Percentiles rank a stretch among this genome's conserved stretches.
These are phyloP conservation scores for Colistium nudipinnis DNA, from an alignment of 2,113 vertebrate genomes.

Conservation along the genomic window DNA sequence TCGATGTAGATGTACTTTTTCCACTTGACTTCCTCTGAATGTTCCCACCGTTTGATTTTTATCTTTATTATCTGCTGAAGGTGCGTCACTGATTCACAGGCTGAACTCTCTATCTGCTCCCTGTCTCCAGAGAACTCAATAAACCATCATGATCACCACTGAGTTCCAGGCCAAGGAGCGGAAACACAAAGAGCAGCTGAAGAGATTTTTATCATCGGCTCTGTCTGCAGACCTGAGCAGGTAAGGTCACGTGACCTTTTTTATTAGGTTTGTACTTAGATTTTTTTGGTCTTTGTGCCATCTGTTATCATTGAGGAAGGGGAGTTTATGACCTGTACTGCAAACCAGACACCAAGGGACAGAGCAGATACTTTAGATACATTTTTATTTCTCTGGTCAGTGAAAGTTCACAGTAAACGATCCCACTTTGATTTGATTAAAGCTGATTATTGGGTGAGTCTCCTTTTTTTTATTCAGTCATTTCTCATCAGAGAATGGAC, in stretches of 20 bases:
- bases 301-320: too few relatives aligned
- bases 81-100: background rate
- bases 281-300: too few relatives aligned
- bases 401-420: background rate
- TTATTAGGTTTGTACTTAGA: too few relatives aligned
- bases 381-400: background rate
- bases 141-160: conserved; percentile 66
- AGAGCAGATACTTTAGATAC: too few relatives aligned
- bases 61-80: background rate
- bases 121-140: background rate
- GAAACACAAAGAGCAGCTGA: conserved; percentile 68
- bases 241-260: conserved; percentile 43
- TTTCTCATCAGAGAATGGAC: conserved; percentile 19
- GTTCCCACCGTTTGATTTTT: background rate
- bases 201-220: conserved; percentile 62
- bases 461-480: background rate
- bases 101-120: background rate
- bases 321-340: too few relatives aligned
- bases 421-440: background rate
- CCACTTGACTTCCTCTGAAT: background rate
- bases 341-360: too few relatives aligned
- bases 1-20: too few relatives aligned
- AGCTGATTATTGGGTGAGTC: background rate
- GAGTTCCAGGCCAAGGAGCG: conserved; percentile 73
- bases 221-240: conserved; percentile 67